Evolutionary conservation across 1,140 invertebrate genomes (phyloP), one percentile per base, ranked within the genome.

Genomic region (Capitella teleta): DNA sequence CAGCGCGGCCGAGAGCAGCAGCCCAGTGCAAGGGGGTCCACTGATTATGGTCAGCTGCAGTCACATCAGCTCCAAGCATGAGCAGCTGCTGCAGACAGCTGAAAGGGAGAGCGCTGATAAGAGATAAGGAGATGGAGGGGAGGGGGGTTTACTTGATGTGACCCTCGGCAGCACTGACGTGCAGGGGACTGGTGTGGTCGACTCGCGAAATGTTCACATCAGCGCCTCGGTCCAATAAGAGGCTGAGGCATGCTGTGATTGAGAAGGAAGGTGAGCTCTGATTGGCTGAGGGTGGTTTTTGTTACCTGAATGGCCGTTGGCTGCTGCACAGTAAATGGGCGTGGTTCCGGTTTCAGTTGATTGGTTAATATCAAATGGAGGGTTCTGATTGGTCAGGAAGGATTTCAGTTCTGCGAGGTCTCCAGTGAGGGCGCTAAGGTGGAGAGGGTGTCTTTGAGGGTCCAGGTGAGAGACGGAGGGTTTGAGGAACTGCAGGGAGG

Each of bases 11-110:
- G 37, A 57, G 42, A 14, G 49, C 54, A 1, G 61, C 59, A 23
- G 66, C 61, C 51, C 63, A 57, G 47, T 68, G 63, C 12, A 70
- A 52, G 1, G 68, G 57, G 21, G 58, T 63, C 57, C 61, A 61
- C n/a, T 57, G 59, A 5, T 52, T 34, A 2, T 60, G 48, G 42
- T 66, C 61, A 21, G 51, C 44, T 8, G 46, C n/a, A 32, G 62
- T 60, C n/a, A 64, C 58, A 42, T 56, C 58, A 10, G 55, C 66
- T 26, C 59, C 62, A 49, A 55, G 55, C 14, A 52, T 50, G 40
- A 68, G 54, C n/a, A 70, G 44, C 26, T 67, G 30, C 34, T 37
- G 23, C 16, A 52, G 36, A 23, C 51, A 52, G 14, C 50, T 52
- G 25, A 16, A 51, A 47, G 16, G 25, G n/a, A n/a, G n/a, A n/a